Base-by-base conservation (phyloP, 2,797 vertebrate species). In the Acanthurus leucopareius region DNA sequence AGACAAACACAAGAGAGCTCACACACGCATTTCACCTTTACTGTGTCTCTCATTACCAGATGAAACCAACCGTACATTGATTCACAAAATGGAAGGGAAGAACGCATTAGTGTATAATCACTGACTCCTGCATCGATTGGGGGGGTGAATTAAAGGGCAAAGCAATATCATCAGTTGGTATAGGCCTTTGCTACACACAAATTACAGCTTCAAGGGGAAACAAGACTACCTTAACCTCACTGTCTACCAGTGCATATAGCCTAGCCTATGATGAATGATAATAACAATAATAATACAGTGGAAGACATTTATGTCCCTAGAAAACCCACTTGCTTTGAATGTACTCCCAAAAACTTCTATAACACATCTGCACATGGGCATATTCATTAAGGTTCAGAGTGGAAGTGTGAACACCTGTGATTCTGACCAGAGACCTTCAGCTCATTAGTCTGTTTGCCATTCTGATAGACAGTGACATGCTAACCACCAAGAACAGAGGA, bases 81-180 rank as follows among this genome's bases (percentile, higher is more conserved):
- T 94, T 93, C 92, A 92, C 91, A 92, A 94, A 94, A 94, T 95
- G 93, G 92, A 94, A 94, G 93, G 92, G 92, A 94, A 94, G 92
- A 94, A 94, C 91, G 86, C 94, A 95, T 94, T 94, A 94, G 93
- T 93, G 92, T 95, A 93, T 94, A 94, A 94, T 94, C 91, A 93
- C 92, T 91, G 93, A 94, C 91, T 93, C 88, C 91, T 92, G 91
- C 91, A 94, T 94, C 91, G 91, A 95, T 95, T 94, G 91, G 92
- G 90, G 88, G 90, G 93, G 93, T 93, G 93, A 94, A 94, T 94
- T 94, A 93, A 94, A 94, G 93, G 93, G 93, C 92, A 93, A 93
- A 92, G 92, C 92, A 95, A 94, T 93, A 94, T 92, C 92, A 94
- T 93, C 92, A 91, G 90, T 94, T 92, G 93, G 92, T 93, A 90